These are phyloP conservation scores for Nanorana parkeri DNA, from an alignment of 2,113 vertebrate species.

Conservation along the genomic window DNA sequence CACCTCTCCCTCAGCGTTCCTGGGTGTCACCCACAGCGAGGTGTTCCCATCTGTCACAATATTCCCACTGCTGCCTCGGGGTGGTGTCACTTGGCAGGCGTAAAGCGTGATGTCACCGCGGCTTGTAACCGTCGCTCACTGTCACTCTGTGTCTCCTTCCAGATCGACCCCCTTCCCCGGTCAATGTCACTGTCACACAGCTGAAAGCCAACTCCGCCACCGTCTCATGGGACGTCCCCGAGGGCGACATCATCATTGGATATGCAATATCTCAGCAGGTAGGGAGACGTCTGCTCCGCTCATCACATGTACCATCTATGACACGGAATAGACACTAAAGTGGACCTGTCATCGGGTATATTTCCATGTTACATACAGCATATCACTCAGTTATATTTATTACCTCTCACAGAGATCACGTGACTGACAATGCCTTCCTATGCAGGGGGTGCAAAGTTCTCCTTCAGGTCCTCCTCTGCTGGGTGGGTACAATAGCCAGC, in stretches of 20 bases:
- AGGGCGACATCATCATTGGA: conserved; percentile 94
- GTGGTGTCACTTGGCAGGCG: background rate
- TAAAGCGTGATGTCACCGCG: background rate
- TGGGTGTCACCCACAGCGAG: background rate
- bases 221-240: conserved; percentile 95
- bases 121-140: background rate
- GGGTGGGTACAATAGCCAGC: too few relatives aligned
- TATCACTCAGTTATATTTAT: too few relatives aligned
- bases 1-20: background rate
- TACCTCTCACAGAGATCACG: too few relatives aligned
- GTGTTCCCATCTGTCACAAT: background rate
- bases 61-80: background rate
- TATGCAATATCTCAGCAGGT: conserved; percentile 97
- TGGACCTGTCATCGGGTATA: too few relatives aligned
- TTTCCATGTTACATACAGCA: too few relatives aligned
- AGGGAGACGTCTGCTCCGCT: conserved; percentile 38
- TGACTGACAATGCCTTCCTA: too few relatives aligned
- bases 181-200: conserved; percentile 94
- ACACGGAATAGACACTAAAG: too few relatives aligned
- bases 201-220: conserved; percentile 95
- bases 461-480: too few relatives aligned
- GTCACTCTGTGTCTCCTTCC: conserved; percentile 31
- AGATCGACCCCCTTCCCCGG: conserved; percentile 92
- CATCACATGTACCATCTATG: too few relatives aligned
- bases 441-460: too few relatives aligned